These are phyloP conservation scores for Tetramorium bicarinatum DNA, from an alignment of 2,888 invertebrate genomes.

Conservation along the genomic window DNA sequence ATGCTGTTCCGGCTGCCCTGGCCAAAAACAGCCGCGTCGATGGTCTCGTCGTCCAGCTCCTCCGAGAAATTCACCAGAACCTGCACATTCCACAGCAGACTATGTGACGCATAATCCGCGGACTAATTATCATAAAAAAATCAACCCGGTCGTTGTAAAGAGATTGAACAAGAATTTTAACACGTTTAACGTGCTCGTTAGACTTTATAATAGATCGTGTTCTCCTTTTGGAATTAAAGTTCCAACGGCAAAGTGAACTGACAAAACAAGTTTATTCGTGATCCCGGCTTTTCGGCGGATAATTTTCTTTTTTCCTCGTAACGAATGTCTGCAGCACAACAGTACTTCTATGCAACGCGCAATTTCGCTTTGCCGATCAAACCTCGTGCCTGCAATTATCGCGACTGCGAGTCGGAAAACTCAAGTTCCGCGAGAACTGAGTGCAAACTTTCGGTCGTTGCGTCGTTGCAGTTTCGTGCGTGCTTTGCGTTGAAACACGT, in stretches of 20 bases:
- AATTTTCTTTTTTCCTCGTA: background rate
- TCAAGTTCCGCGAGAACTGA: constrained; percentile 1
- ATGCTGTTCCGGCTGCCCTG: constrained; percentile 72
- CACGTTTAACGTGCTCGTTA: background rate
- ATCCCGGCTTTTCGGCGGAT: background rate
- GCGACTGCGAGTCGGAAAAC: constrained; percentile 40
- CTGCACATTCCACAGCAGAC: constrained; percentile 68
- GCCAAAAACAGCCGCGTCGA: constrained; percentile 66
- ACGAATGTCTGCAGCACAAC: background rate
- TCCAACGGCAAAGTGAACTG: background rate
- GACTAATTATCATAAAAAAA: constrained; percentile 6
- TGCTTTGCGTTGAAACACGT: constrained; percentile 34
- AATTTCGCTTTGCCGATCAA: constrained; percentile 21
- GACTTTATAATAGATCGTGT: background rate
- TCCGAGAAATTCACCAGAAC: constrained; percentile 83
- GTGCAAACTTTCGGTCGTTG: constrained; percentile 62
- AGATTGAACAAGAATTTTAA: too few relatives aligned
- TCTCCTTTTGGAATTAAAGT: background rate
- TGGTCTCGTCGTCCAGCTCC: constrained; percentile 78
- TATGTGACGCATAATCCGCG: background rate
- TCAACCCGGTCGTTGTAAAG: background rate
- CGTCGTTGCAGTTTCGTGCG: constrained; percentile 54
- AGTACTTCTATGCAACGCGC: background rate
- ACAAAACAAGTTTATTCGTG: background rate
- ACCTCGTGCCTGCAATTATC: constrained; percentile 51